phyloP scores from a whole-genome alignment of 2,888 invertebrate genomes.

The Mesochorus sp. region DNA sequence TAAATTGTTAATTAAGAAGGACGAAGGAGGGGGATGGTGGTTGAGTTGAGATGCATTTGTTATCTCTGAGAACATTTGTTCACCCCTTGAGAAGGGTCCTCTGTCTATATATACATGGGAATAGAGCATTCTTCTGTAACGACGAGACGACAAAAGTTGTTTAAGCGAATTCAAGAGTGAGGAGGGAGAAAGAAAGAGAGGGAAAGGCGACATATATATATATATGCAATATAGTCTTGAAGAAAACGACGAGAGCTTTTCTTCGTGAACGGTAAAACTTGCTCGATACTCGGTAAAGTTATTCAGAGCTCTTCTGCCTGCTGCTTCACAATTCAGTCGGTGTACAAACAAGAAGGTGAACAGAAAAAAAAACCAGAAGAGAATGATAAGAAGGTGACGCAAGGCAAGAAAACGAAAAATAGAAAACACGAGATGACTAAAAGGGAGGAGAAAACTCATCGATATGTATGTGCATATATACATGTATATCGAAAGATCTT shows the following conservation, averaged over 20 bases:
- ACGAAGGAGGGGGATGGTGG: background rate
- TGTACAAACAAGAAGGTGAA: background rate
- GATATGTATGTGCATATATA: too few species aligned
- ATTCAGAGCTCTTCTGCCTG: too few species aligned
- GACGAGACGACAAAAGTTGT: slow-evolving; percentile 62
- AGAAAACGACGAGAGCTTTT: background rate
- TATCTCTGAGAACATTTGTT: slow-evolving; percentile 1
- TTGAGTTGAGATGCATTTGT: slow-evolving; percentile 11
- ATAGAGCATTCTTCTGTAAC: background rate
- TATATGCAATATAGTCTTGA: too few species aligned
- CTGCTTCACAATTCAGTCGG: too few species aligned
- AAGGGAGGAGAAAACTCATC: background rate
- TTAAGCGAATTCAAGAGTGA: slow-evolving; percentile 40
- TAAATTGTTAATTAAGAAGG: background rate
- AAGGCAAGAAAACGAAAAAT: too few species aligned
- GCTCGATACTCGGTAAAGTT: background rate
- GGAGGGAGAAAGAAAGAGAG: slow-evolving; percentile 48
- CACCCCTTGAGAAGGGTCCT: background rate
- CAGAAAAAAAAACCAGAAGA: background rate
- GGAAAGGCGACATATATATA: background rate
- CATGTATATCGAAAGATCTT: background rate
- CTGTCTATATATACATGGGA: background rate
- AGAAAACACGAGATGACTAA: background rate
- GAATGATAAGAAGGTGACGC: too few species aligned
- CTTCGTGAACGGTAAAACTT: background rate